Percentiles rank a stretch among this genome's conserved stretches.
Evolutionary conservation across 37 sponge, comb jelly and placozoan genomes (phyloP).

Genomic region (Lycopodina hypogea): DNA sequence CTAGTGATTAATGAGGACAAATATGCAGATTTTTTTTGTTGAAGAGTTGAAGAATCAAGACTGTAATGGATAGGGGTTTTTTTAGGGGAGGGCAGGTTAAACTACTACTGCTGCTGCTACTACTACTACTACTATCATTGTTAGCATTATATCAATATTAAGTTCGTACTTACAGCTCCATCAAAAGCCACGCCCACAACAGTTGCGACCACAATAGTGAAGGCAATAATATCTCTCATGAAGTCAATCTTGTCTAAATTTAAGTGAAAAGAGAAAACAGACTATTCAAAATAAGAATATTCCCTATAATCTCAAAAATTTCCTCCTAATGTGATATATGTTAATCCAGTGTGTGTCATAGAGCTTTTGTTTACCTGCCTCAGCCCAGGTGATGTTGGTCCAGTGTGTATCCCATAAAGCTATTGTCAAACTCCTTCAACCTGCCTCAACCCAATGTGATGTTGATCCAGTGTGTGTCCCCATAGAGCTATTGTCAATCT

Average conservation of each 20-base stretch:
- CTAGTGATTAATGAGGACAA: too few relatives aligned
- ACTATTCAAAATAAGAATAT: too few relatives aligned
- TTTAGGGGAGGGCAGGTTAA: neutral
- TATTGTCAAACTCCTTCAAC: too few relatives aligned
- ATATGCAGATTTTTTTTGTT: too few relatives aligned
- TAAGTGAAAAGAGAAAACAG: neutral
- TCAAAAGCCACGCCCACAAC: conserved; percentile 69
- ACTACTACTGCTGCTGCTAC: neutral
- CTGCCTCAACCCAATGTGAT: too few relatives aligned
- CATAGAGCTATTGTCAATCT: too few relatives aligned
- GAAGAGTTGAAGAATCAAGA: too few relatives aligned
- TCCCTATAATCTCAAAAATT: too few relatives aligned
- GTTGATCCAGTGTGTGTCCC: too few relatives aligned
- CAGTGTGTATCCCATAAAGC: neutral
- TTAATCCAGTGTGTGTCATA: neutral
- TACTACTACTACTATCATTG: neutral
- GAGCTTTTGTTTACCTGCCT: too few relatives aligned
- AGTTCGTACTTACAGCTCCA: conserved; percentile 45
- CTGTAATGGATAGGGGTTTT: too few relatives aligned
- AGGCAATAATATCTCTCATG: conserved; percentile 66
- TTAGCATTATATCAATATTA: neutral
- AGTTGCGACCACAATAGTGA: conserved; percentile 51
- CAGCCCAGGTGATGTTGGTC: neutral
- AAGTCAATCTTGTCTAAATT: conserved; percentile 62
- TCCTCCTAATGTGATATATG: too few relatives aligned